Base-by-base conservation (phyloP, 2,888 invertebrate species). In the Antheraea assamensis region DNA sequence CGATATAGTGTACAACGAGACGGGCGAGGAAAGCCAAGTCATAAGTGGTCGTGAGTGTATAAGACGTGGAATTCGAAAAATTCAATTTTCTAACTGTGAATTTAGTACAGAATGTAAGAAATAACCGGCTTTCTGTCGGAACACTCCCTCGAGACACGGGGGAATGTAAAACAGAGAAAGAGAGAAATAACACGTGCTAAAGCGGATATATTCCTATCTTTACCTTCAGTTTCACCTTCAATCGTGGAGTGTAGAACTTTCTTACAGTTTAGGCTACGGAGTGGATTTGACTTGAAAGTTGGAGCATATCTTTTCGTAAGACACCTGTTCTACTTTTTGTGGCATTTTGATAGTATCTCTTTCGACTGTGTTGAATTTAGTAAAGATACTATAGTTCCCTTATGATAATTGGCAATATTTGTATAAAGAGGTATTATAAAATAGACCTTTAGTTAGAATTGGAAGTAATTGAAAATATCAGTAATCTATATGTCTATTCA, bases 71-170 rank as follows among this genome's bases (percentile, higher is more conserved):
- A 92, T 92, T 91, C 88, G 89, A 91, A 92, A 92, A 93, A 92
- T 92, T 92, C 92, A 92, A 92, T 92, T 92, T 91, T 87, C 91
- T 89, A 88, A 90, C 90, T 88, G 90, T 89, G 88, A 92, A 92
- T 92, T 92, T 92, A 90, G 91, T 87, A 81, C 82, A 86, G 87
- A 89, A 89, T 88, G 89, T 89, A 87, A 89, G 90, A 87, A 91
- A 92, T 90, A 92, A 90, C 88, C 86, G 85, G 85, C 84, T 88
- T 84, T 85, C 82, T 84, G 87, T 84, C 79, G 86, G 84, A 88
- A 83, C 85, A 83, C 76, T 88, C 85, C 84, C 87, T 72, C 74
- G 88, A 83, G 90, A 87, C 81, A 78, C 80, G 81, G 42, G 80
- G 82, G 88, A 89, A 90, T 90, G 90, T 87, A 88, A 90, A 91